A percentile compares a stretch with the other conserved stretches of the same genome.
phyloP scores from a whole-genome alignment of 2,113 vertebrate species.

The Tachysurus vachellii region DNA sequence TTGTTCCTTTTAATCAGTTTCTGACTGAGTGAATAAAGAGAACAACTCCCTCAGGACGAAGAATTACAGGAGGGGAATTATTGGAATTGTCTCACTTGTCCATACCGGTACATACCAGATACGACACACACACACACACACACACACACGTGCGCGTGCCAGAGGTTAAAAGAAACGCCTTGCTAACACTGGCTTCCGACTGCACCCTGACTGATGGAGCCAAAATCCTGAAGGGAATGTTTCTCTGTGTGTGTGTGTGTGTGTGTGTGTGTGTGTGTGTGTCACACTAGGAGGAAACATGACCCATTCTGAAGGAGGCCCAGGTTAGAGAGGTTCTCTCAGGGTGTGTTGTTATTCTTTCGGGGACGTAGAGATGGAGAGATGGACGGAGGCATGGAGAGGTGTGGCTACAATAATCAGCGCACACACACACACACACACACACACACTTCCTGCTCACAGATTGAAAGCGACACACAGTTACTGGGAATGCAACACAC shows the following conservation, averaged over 20 bases:
- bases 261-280: conserved; percentile 35
- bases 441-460: conserved; percentile 43
- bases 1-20: background rate
- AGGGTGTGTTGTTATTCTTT: conserved; percentile 45
- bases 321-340: conserved; percentile 43
- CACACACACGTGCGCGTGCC: conserved; percentile 47
- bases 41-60: background rate
- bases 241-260: conserved; percentile 13
- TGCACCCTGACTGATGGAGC: conserved; percentile 33
- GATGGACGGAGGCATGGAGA: conserved; percentile 37
- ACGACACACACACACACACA: conserved; percentile 56
- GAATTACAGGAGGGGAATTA: conserved; percentile 52
- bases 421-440: conserved; percentile 35
- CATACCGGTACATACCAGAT: conserved; percentile 15
- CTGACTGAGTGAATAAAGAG: background rate
- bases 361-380: conserved; percentile 10
- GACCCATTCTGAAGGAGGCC: conserved; percentile 41
- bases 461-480: background rate
- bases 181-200: conserved; percentile 19
- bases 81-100: conserved; percentile 45
- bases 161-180: conserved; percentile 32
- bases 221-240: conserved; percentile 38
- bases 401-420: conserved; percentile 42
- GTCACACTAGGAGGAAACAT: conserved; percentile 27
- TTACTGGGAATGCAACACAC: background rate